Percentiles rank a stretch among this genome's conserved stretches.
These are phyloP conservation scores for Branchinecta sandiegonensis DNA, from an alignment of 2,888 invertebrate genomes.

Conservation along the genomic window DNA sequence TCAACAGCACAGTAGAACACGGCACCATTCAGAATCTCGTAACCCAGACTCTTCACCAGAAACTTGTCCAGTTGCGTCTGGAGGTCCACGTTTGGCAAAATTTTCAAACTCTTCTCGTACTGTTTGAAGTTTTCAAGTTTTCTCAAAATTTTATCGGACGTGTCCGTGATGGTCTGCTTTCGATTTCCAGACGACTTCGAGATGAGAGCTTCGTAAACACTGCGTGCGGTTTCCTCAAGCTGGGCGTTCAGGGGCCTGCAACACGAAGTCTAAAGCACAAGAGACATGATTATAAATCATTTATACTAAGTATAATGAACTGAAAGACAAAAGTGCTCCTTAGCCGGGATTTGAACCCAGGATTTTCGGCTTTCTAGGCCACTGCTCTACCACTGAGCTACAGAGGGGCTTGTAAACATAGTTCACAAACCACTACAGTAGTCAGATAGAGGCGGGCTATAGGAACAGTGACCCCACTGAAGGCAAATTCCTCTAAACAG, in stretches of 20 bases:
- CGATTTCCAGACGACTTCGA: conserved; percentile 47
- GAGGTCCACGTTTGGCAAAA: conserved; percentile 35
- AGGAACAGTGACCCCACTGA: too few relatives aligned
- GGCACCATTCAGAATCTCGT: conserved; percentile 64
- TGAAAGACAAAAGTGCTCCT: too few relatives aligned
- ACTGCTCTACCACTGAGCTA: too few relatives aligned
- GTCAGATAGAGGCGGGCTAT: too few relatives aligned
- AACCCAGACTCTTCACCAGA: conserved; percentile 62
- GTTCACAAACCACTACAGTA: too few relatives aligned
- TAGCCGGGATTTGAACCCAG: too few relatives aligned
- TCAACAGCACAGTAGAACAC: conserved; percentile 52
- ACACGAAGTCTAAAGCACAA: conserved; percentile 21
- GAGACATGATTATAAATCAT: too few relatives aligned
- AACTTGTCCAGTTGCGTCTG: conserved; percentile 62
- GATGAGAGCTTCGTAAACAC: conserved; percentile 56
- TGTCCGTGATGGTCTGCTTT: conserved; percentile 60
- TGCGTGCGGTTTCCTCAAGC: conserved; percentile 47
- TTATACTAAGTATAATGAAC: too few relatives aligned
- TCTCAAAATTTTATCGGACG: conserved; percentile 67
- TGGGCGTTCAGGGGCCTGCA: conserved; percentile 31
- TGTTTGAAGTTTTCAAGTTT: conserved; percentile 38
- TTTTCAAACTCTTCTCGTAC: conserved; percentile 59
- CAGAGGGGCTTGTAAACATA: too few relatives aligned
- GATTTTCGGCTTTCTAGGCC: too few relatives aligned
- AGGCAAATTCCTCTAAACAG: too few relatives aligned